Evolutionary conservation across 2,888 invertebrate species (phyloP), one percentile per base, ranked within the genome.

Genomic region (Orgyia antiqua): DNA sequence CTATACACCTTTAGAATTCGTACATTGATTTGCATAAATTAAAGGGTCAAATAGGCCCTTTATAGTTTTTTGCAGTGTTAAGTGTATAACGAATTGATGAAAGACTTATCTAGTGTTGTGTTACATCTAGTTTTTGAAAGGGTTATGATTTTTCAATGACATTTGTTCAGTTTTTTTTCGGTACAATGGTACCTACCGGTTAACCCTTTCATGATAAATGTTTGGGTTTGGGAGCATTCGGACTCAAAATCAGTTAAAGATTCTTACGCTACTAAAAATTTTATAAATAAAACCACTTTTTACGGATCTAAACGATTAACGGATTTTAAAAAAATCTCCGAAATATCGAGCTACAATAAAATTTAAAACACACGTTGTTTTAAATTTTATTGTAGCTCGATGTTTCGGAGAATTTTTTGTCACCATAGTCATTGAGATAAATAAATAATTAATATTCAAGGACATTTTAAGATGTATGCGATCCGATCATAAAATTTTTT

Each of bases 51-150:
- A 51, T 54, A 12, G 40, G 27, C 33, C 33, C 36, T 40, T 40
- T 52, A 41, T 44, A 13, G 21, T 45, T 51, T 50, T 49, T 51
- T 51, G 34, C 33, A 30, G 40, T 31, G 45, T 53, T 53, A 37
- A 51, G 54, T 42, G 46, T 24, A 23, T 24, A 12, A 40, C 51
- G 38, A 24, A 53, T 53, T 51, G 51, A 31, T 53, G 51, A 54
- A 53, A 50, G 51, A 31, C 17, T 27, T 33, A 21, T 41, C 26
- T 38, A 50, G 54, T 54, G 51, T 51, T 42, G 40, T 43, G 39
- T 51, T 51, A 45, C 51, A 51, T 45, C 51, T 43, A 37, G 51
- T 50, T 50, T 51, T 25, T 54, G 21, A 32, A 50, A 43, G 40
- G 55, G 51, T 54, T 51, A 42, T 42, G 20, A 41, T 36, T 36